These are phyloP conservation scores for Toxonevra muliebris DNA, from an alignment of 2,888 invertebrate genomes.

Conservation along the genomic window DNA sequence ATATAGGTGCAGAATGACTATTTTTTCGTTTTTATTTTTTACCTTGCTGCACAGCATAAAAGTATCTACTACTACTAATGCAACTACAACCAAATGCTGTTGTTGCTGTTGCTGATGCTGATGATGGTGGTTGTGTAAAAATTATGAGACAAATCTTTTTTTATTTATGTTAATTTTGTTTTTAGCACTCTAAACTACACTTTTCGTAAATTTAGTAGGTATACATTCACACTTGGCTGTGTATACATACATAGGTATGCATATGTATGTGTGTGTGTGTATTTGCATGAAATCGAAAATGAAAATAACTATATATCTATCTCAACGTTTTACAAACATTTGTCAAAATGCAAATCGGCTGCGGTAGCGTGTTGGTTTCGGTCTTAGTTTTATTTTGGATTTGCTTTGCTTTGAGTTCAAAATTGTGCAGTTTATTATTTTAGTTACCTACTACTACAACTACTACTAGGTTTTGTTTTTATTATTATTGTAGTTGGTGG, in stretches of 20 bases:
- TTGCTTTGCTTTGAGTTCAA: neutral
- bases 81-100: neutral
- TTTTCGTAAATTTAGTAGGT: neutral
- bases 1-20: too few species aligned
- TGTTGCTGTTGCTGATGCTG: neutral
- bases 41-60: too few species aligned
- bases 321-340: neutral
- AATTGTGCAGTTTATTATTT: too few species aligned
- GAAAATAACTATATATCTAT: neutral
- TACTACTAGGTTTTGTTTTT: neutral
- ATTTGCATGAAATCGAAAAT: neutral
- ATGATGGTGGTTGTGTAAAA: conserved; percentile 1
- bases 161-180: conserved; percentile 20
- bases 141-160: conserved; percentile 21
- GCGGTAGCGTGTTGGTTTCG: conserved; percentile 29
- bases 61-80: neutral
- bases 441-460: too few species aligned
- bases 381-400: conserved; percentile 21
- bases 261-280: neutral
- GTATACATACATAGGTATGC: neutral
- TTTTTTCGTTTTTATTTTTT: too few species aligned
- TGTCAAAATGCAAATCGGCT: conserved; percentile 3
- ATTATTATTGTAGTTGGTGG: neutral
- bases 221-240: too few species aligned
- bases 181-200: neutral